Evolutionary conservation across 2,888 invertebrate genomes (phyloP), one percentile per base, ranked within the genome.

Genomic region (Venusia cambrica): DNA sequence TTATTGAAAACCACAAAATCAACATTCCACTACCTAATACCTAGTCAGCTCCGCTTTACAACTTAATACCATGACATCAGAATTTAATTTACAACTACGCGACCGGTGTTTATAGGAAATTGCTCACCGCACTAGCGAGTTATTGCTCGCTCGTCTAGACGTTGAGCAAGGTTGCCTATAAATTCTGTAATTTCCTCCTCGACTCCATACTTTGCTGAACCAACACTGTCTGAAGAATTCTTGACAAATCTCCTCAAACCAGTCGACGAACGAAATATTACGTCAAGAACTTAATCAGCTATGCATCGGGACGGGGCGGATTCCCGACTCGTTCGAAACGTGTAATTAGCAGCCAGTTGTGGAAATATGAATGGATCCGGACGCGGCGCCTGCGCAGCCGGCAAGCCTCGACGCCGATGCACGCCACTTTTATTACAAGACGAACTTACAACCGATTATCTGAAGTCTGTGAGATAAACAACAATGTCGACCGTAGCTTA

Each of bases 271-370:
- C 50, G 57, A 65, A 73, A 75, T 70, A 70, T 69, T 67, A 69
- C 65, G 73, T 72, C 68, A 71, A 75, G 70, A 73, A 72, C 73
- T 76, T 78, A 79, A 83, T 81, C 80, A 73, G 65, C 32, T 42
- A 45, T n/a, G n/a, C n/a, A n/a, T n/a, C 44, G 56, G 59, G 73
- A 71, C 75, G 61, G 51, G 30, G 53, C 31, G 52, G 57, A 51
- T 58, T 42, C 54, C 49, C 51, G 54, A 29, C 38, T 34, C 43
- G 45, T 44, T 44, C 54, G 60, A 48, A 62, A 59, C 53, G 62
- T 73, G 70, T 74, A 83, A 85, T 85, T 85, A 85, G 59, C 55
- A 54, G 66, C 56, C 71, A 71, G 77, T 78, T 75, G 73, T 63
- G 73, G 73, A 68, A 78, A 77, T 79, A 74, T 78, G 83, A 83